A percentile compares a stretch with the other conserved stretches of the same genome.
phyloP scores from a whole-genome alignment of 2,113 vertebrate species.

The Catharus fuscescens region DNA sequence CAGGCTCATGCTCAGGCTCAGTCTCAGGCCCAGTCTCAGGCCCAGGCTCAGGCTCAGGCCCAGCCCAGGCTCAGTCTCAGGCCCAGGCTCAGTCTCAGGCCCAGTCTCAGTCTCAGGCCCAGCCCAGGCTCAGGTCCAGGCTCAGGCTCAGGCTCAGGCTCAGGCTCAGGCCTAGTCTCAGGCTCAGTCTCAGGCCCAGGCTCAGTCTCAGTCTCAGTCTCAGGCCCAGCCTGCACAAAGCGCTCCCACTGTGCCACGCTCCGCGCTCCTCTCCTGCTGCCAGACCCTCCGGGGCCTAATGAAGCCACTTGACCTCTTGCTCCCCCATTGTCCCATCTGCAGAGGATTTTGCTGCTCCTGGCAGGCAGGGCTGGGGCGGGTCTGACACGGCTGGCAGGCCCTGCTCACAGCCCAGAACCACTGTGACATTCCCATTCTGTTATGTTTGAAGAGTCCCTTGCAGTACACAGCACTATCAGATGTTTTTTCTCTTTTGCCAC shows the following conservation, averaged over 20 bases:
- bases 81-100: no score
- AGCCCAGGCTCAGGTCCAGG: no score
- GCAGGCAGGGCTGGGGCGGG: background rate
- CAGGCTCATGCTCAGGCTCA: no score
- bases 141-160: no score
- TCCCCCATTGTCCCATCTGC: background rate
- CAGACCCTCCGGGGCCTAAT: background rate
- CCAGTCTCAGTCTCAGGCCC: no score
- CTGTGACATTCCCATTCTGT: accelerated
- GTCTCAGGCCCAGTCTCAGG: no score
- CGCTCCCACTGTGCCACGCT: background rate
- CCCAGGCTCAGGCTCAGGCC: no score
- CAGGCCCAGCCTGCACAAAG: background rate
- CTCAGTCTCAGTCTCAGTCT: no score
- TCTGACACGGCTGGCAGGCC: background rate
- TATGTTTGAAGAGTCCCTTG: background rate
- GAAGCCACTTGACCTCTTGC: constrained; percentile 48
- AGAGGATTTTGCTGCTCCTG: background rate
- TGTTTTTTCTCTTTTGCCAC: background rate
- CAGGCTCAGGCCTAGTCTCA: no score
- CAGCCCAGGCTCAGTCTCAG: no score
- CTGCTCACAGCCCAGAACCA: background rate
- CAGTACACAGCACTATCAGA: background rate
- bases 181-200: no score
- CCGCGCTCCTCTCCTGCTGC: background rate